Percentiles rank a stretch among this genome's conserved stretches.
These are phyloP conservation scores for Macquaria australasica DNA, from an alignment of 2,113 vertebrate genomes.

Conservation along the genomic window DNA sequence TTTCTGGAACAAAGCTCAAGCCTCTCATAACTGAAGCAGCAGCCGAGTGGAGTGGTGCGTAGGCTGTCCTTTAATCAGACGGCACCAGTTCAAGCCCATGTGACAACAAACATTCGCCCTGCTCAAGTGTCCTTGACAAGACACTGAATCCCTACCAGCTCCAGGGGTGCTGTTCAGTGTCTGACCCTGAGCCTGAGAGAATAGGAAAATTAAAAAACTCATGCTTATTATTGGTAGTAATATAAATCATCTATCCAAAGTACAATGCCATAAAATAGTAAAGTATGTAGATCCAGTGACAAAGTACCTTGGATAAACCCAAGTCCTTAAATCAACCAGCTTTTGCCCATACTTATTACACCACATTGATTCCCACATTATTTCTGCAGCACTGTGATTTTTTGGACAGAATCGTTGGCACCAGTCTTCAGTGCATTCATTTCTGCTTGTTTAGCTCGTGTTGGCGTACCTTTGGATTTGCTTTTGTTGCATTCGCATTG, in stretches of 20 bases:
- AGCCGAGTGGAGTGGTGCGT: conserved; percentile 18
- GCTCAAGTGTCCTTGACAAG: conserved; percentile 40
- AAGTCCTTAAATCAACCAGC: conserved; percentile 51
- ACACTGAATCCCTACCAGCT: conserved; percentile 1
- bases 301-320: conserved; percentile 31
- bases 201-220: background rate
- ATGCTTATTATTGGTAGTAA: background rate
- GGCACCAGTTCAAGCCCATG: conserved; percentile 14
- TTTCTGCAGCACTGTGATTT: conserved; percentile 53
- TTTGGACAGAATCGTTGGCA: conserved; percentile 61
- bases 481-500: conserved; percentile 59
- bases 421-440: conserved; percentile 45
- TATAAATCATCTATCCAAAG: conserved; percentile 4
- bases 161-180: background rate
- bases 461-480: conserved; percentile 41
- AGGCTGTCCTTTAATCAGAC: conserved; percentile 37
- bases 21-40: conserved; percentile 19
- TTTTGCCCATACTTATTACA: conserved; percentile 40
- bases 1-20: conserved; percentile 36
- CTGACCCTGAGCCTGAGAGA: background rate
- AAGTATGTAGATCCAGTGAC: conserved; percentile 35
- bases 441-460: conserved; percentile 66
- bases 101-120: conserved; percentile 25
- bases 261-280: conserved; percentile 29
- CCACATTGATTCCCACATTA: conserved; percentile 55